These are phyloP conservation scores for Cephus pulcher DNA, from an alignment of 2,888 invertebrate species.

Conservation along the genomic window DNA sequence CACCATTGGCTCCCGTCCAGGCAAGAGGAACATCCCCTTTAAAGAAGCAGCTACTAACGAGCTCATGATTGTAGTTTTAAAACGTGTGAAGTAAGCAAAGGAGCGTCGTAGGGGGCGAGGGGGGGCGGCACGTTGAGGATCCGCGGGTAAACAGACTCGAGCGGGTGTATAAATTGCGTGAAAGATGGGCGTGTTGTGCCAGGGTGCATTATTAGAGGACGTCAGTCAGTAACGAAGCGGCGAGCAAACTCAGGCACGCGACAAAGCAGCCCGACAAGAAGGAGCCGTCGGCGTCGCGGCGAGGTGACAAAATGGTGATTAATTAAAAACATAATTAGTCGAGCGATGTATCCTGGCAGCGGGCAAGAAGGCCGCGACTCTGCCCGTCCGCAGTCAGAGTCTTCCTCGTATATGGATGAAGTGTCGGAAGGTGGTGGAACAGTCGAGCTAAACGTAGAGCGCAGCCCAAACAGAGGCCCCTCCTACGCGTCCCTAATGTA, in stretches of 20 bases:
- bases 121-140: neutral
- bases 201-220: slow-evolving; percentile 6
- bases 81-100: no score
- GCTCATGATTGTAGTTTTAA: no score
- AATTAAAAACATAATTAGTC: slow-evolving; percentile 66
- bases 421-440: no score
- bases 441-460: neutral
- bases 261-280: slow-evolving; percentile 26
- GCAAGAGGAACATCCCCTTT: no score
- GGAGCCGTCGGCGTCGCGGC: slow-evolving; percentile 17
- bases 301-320: slow-evolving; percentile 62
- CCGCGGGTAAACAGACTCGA: no score
- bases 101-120: no score
- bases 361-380: slow-evolving; percentile 14
- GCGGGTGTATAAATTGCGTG: slow-evolving; percentile 3
- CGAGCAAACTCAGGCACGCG: slow-evolving; percentile 51
- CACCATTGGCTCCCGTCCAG: no score
- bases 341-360: slow-evolving; percentile 26
- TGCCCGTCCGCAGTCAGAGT: neutral
- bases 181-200: slow-evolving; percentile 6
- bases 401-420: no score
- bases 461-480: slow-evolving; percentile 27
- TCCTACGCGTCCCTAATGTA: slow-evolving; percentile 55
- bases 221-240: slow-evolving; percentile 5
- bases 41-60: no score